Conservation (phyloP, 2,888 invertebrate genomes). For the Trachelus iudaicus region DNA sequence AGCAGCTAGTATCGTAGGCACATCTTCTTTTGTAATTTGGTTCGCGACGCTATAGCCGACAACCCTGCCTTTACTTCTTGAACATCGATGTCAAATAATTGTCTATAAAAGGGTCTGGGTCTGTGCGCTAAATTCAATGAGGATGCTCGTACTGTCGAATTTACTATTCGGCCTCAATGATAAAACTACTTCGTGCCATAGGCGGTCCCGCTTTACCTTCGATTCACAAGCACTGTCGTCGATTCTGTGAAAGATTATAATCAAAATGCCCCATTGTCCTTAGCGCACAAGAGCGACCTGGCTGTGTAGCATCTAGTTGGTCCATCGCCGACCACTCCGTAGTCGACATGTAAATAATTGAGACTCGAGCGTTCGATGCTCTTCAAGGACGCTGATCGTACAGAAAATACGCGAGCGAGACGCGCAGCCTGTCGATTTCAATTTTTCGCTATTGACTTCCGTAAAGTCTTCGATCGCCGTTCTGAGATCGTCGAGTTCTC, state of each 20-base stretch:
- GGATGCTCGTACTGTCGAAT: neutral
- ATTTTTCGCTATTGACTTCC: neutral
- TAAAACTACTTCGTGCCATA: constrained; percentile 3
- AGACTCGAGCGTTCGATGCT: neutral
- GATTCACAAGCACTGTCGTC: constrained; percentile 21
- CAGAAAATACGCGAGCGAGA: neutral
- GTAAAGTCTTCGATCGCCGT: neutral
- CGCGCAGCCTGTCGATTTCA: neutral
- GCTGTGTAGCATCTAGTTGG: constrained; percentile 33
- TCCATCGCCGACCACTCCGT: constrained; percentile 26
- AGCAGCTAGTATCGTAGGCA: neutral
- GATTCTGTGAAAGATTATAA: constrained; percentile 18
- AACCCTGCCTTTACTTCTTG: constrained; percentile 27
- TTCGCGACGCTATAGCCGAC: neutral
- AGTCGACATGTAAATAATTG: constrained; percentile 19
- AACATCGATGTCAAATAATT: constrained; percentile 25
- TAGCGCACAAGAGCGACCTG: constrained; percentile 38
- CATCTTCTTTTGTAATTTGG: neutral
- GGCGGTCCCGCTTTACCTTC: constrained; percentile 17
- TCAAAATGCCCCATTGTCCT: constrained; percentile 30
- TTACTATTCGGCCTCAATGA: neutral
- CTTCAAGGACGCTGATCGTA: neutral
- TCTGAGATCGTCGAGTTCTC: neutral
- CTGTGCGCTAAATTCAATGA: constrained; percentile 37
- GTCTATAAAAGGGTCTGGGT: constrained; percentile 20